Evolutionary conservation across 1,140 invertebrate genomes (phyloP), one percentile per base, ranked within the genome.

Genomic region (Heliconius hewitsoni): DNA sequence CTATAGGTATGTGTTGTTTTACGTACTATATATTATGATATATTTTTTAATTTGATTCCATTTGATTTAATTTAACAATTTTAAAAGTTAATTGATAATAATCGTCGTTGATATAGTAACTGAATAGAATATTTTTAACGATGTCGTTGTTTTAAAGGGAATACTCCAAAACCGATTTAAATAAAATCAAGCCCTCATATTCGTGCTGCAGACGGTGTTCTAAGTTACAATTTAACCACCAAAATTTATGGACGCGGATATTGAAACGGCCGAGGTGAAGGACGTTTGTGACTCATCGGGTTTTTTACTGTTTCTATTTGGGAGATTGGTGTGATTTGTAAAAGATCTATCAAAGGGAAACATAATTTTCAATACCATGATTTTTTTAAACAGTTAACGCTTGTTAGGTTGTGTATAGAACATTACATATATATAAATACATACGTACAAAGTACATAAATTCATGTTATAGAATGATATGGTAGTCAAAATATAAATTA

Each of bases 241-340:
- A 30, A 66, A 86, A 85, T 79, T 82, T 84, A 77, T 84, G 79
- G 87, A 90, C 83, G 88, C 88, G 89, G 87, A 90, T 88, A 83
- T 85, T 80, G 83, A 80, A 77, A 78, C 76, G 83, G 75, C 82
- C 74, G 78, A 89, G 90, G 89, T 91, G 90, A 90, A 90, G 89
- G 90, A 87, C 89, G 83, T 55, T 76, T 79, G 80, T 91, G 90
- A 91, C 77, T 91, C 90, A 91, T 80, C 83, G 82, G 74, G 76
- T 77, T 78, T 80, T 81, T 84, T 78, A 81, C 81, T 78, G 75
- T 55, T 76, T 74, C 23, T 66, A 16, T 66, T 66, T 66, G 60
- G 60, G 13, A 30, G 60, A 30, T 27, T 66, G 60, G 60, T 66
- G 23, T 30, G 60, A 66, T 66, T 30, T 66, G 30, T 66, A 66